These are phyloP conservation scores for Polypterus senegalus DNA, from an alignment of 2,113 vertebrate species.

Conservation along the genomic window DNA sequence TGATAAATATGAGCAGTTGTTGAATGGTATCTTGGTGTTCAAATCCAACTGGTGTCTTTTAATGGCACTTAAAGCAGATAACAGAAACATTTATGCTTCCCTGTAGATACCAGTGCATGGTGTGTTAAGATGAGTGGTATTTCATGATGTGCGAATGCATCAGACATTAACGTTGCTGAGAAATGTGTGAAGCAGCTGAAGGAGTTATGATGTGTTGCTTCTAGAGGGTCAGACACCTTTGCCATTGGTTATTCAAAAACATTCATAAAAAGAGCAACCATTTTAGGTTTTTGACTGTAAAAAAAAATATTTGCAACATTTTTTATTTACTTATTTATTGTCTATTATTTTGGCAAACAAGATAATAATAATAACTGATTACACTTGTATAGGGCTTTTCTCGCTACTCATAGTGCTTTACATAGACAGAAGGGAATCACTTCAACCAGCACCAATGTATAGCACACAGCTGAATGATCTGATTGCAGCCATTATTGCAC, in stretches of 20 bases:
- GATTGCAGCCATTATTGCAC: too few relatives aligned
- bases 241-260: background rate
- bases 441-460: too few relatives aligned
- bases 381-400: too few relatives aligned
- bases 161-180: conserved; percentile 15
- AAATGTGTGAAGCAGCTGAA: background rate
- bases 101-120: conserved; percentile 42
- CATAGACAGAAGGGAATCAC: too few relatives aligned
- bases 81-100: conserved; percentile 44
- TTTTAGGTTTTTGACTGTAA: background rate
- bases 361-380: too few relatives aligned
- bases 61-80: conserved; percentile 58
- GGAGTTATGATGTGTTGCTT: background rate
- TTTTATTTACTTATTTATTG: background rate
- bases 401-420: too few relatives aligned
- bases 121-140: conserved; percentile 58
- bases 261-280: background rate
- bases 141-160: conserved; percentile 40
- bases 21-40: conserved; percentile 47
- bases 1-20: conserved; percentile 42
- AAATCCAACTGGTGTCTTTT: conserved; percentile 56
- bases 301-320: background rate
- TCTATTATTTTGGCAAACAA: too few relatives aligned
- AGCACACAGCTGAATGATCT: too few relatives aligned
- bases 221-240: background rate